These are phyloP conservation scores for Sardina pilchardus DNA, from an alignment of 2,113 vertebrate species.

Conservation along the genomic window DNA sequence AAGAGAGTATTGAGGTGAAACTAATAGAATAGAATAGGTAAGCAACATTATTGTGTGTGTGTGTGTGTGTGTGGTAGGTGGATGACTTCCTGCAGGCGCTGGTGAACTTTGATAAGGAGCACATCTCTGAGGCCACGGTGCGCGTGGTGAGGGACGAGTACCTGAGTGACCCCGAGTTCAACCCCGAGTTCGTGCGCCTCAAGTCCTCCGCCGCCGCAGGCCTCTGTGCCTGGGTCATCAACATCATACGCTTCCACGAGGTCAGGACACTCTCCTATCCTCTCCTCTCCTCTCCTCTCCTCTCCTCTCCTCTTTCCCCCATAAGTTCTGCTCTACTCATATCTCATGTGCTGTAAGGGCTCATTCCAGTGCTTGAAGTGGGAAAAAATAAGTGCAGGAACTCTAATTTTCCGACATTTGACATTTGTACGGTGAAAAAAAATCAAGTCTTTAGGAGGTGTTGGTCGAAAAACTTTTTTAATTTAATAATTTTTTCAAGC, in stretches of 20 bases:
- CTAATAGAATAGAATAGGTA: not conserved
- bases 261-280: conserved; percentile 30
- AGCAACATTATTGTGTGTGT: conserved; percentile 37
- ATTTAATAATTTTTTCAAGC: no score
- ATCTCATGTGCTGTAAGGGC: no score
- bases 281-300: not conserved
- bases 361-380: no score
- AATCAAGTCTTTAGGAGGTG: no score
- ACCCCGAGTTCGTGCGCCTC: conserved; percentile 74
- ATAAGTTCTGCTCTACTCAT: not conserved
- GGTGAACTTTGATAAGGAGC: conserved; percentile 78
- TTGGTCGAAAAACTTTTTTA: no score
- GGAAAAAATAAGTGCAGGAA: no score
- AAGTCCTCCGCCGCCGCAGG: conserved; percentile 76
- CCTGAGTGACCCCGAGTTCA: conserved; percentile 76
- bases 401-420: no score
- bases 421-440: no score
- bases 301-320: conserved; percentile 72
- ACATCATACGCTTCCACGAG: conserved; percentile 75
- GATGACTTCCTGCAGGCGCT: conserved; percentile 73
- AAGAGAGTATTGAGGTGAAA: not conserved
- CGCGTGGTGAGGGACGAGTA: conserved; percentile 71
- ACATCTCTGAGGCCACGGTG: conserved; percentile 68
- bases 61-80: conserved; percentile 54
- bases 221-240: conserved; percentile 73